A percentile compares a stretch with the other conserved stretches of the same genome.
phyloP scores from a whole-genome alignment of 2,888 invertebrate species.

The Sinodicranocentrus sp. region DNA sequence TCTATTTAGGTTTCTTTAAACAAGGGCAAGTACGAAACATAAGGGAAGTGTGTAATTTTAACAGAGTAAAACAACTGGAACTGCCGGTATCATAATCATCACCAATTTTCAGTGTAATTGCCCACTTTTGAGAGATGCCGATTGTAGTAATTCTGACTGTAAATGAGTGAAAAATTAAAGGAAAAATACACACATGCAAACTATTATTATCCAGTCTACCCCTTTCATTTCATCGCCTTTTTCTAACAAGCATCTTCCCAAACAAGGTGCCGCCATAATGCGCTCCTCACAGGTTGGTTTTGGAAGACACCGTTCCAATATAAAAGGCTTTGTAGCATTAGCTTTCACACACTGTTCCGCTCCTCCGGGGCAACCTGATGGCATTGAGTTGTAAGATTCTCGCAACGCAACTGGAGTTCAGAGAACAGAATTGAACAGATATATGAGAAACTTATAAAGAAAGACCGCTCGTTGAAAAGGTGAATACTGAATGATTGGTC shows the following conservation, averaged over 20 bases:
- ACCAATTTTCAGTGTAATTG: constrained; percentile 2
- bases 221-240: constrained; percentile 44
- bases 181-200: constrained; percentile 2
- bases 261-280: background rate
- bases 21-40: background rate
- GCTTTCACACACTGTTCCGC: no score
- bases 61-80: background rate
- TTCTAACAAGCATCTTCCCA: no score
- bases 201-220: constrained; percentile 35
- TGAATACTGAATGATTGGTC: background rate
- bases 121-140: constrained; percentile 18
- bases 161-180: constrained; percentile 31
- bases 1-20: constrained; percentile 1
- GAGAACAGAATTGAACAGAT: no score
- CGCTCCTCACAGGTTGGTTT: background rate
- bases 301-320: no score
- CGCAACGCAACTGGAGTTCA: background rate
- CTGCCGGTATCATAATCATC: background rate
- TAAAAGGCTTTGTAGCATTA: no score
- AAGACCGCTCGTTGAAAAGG: no score
- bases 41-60: background rate
- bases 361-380: background rate
- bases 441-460: no score
- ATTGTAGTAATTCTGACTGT: constrained; percentile 7
- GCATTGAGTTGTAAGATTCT: background rate